Evolutionary conservation across 1,140 invertebrate genomes (phyloP), one percentile per base, ranked within the genome.

Genomic region (Bicyclus anynana): DNA sequence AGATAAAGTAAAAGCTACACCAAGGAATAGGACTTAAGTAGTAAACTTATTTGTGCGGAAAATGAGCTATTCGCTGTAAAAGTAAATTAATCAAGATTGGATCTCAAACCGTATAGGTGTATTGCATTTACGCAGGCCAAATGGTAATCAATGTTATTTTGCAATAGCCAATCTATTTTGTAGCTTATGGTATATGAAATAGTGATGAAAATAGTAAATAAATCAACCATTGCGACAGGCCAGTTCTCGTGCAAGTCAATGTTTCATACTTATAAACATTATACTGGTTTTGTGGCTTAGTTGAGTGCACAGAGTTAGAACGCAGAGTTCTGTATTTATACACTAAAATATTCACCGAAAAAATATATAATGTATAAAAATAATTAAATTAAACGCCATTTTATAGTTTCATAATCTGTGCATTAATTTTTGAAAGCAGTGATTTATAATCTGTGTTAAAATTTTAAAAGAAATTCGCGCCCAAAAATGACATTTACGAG

Each of bases 221-320:
- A 65, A 62, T 56, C 37, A 27, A 23, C 26, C 60, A 72, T 82
- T 84, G 74, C 81, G 70, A 84, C 79, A 84, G 44, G 67, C 65
- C 61, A 62, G 69, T 65, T 69, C 68, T 65, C 72, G 59, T 69
- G 54, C 64, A 67, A 80, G 75, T 79, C 70, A 74, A 75, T 72
- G 72, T 80, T 84, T 82, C 75, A 80, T 83, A 86, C 78, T 80
- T 81, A 78, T 77, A 84, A 83, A 84, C 80, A 79, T 77, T 80
- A 77, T 83, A 73, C 69, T 79, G 74, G 74, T 78, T 76, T 70
- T 72, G 69, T 74, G 55, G 80, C 69, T 85, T 87, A 85, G 84
- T 87, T 75, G 67, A 63, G 64, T 75, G 72, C 65, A 65, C 51
- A 78, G 70, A 76, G 74, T 77, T 85, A 81, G 70, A 77, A 77